Base-by-base conservation (phyloP, 2,113 vertebrate species). In the Oxyura jamaicensis region DNA sequence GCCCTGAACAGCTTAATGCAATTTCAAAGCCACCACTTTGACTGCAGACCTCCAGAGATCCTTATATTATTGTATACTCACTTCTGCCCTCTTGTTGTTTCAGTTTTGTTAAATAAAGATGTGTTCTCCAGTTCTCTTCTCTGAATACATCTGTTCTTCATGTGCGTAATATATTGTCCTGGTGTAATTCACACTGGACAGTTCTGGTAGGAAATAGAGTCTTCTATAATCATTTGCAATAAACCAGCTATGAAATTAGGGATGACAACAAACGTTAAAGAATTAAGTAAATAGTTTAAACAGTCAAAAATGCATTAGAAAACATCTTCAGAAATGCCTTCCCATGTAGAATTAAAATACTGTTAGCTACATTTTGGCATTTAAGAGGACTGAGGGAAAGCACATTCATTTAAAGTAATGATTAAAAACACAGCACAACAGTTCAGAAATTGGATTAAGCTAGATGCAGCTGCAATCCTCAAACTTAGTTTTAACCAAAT, bases 341-440 rank as follows among this genome's bases (percentile, higher is more conserved):
- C 14, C 13, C 29, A 53, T 73, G 86, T 63, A 96, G n/a, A 26
- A 93, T 63, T 42, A 91, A 91, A 95, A 90, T 69, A 78, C 28
- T 18, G n/a, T 53, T 79, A 86, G 69, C 58, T 76, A 63, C 44
- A 25, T 84, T 91, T 84, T 60, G 60, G 48, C 88, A 86, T 88
- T 88, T 86, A 84, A 67, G 63, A 82, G 50, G 62, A 69, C 77
- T 46, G 36, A 88, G 42, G 73, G n/a, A 66, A 86, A 92, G 94
- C 73, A 93, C 67, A 88, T 60, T 90, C 68, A 75, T 88, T 91
- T 82, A 60, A 76, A 89, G 77, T 84, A 88, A 92, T 72, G 2
- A 93, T 58, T 82, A 91, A 93, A 96, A 95, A 23, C 86, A 81
- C 69, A 94, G 73, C 44, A 72, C 39, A 95, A 66, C 67, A 88